These are phyloP conservation scores for Philaethria dido DNA, from an alignment of 2,888 invertebrate genomes.

Conservation along the genomic window DNA sequence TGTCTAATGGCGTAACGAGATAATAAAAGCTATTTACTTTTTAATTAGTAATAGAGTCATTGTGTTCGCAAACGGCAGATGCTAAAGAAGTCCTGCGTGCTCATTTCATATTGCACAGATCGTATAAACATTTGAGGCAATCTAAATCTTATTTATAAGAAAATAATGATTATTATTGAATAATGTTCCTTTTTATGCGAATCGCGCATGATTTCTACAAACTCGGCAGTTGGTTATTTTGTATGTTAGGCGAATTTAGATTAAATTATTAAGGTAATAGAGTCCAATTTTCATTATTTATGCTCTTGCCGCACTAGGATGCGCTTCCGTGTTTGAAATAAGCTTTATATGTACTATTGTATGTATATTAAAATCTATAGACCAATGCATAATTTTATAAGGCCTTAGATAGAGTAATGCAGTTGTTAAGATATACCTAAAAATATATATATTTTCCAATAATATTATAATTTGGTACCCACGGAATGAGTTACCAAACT, in stretches of 20 bases:
- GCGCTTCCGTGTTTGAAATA: conserved; percentile 30
- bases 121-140: not conserved
- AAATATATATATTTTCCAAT: too few relatives aligned
- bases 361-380: conserved; percentile 9
- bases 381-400: not conserved
- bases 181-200: not conserved
- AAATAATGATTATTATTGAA: conserved; percentile 1
- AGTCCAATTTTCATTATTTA: not conserved
- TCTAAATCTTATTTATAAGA: not conserved
- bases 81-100: conserved; percentile 21
- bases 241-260: not conserved
- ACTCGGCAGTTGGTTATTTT: conserved; percentile 22
- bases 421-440: too few relatives aligned
- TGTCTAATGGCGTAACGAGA: conserved; percentile 15
- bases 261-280: not conserved
- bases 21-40: conserved; percentile 21
- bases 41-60: conserved; percentile 24
- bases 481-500: too few relatives aligned
- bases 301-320: conserved; percentile 30
- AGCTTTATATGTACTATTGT: conserved; percentile 11
- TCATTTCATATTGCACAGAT: conserved; percentile 19
- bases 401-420: not conserved
- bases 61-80: conserved; percentile 20
- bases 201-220: conserved; percentile 27
- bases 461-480: too few relatives aligned